Base-by-base conservation (phyloP, 2,113 vertebrate genomes). In the Poecilia latipinna region DNA sequence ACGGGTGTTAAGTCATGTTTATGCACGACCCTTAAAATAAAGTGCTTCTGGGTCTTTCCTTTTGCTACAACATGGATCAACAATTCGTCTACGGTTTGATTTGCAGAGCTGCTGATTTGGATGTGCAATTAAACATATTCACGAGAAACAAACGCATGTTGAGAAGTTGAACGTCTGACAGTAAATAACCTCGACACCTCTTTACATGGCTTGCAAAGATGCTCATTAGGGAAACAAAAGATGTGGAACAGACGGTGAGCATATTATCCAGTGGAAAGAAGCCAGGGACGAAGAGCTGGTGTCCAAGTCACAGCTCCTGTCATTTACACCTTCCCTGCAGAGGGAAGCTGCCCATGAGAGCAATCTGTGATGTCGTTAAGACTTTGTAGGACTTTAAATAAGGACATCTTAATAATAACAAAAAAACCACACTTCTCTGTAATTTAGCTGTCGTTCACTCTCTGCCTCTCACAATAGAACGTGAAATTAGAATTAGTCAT, bases 261-360 rank as follows among this genome's bases (percentile, higher is more conserved):
- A 86, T 84, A 79, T 70, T 77, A 77, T 60, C 64, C 26, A 12
- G 64, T 88, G 88, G 85, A 82, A 24, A 4, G n/a, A 11, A 77
- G 83, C 87, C 88, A 90, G 70, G 12, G 75, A 35, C 74, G 72
- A 51, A 71, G 84, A 78, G 80, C n/a, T 54, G 70, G 68, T 76
- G 72, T 70, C 68, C 28, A 61, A 89, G 54, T 88, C 83, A 64
- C 83, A 74, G 82, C 48, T 76, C 54, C 1, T 66, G 77, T 82
- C 74, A 82, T 86, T 85, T 63, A 89, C 89, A 88, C 88, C 71
- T 91, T 81, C 68, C 86, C 85, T 77, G 80, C 75, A 72, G 79
- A 77, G 78, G 44, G 80, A 78, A 90, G 80, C 88, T 85, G 89
- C 77, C 75, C 68, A 57, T 29, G 74, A 76, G 78, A 84, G 79